Conservation (phyloP, 2,888 invertebrate genomes). For the Chloromyia formosa region DNA sequence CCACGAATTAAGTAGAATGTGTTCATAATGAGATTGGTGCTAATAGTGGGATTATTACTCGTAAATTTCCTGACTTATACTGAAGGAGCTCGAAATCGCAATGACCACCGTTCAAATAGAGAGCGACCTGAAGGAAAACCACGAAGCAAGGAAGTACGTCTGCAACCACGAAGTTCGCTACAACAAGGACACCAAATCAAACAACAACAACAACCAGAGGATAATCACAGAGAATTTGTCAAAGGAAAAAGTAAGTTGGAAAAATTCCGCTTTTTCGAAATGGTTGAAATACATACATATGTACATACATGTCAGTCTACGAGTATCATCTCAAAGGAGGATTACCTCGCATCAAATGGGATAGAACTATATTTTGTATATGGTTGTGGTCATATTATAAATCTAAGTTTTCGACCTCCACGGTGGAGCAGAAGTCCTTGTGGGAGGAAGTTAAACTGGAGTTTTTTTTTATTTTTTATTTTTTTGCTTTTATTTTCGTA, state of each 20-base stretch:
- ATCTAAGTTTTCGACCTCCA: too few relatives aligned
- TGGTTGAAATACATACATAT: neutral
- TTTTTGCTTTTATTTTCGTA: too few relatives aligned
- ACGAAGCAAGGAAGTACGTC: constrained; percentile 47
- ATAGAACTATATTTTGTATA: too few relatives aligned
- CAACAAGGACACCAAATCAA: constrained; percentile 46
- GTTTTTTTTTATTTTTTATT: too few relatives aligned
- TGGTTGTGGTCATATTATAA: too few relatives aligned
- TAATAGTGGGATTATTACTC: constrained; percentile 57
- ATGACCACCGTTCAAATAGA: constrained; percentile 14
- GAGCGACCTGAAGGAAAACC: constrained; percentile 37
- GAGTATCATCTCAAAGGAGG: too few relatives aligned
- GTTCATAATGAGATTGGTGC: constrained; percentile 56
- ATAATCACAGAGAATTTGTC: constrained; percentile 72
- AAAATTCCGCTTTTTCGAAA: neutral
- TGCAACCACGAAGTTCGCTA: constrained; percentile 49
- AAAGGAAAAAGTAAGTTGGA: constrained; percentile 80
- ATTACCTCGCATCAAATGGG: too few relatives aligned
- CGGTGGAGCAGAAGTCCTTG: too few relatives aligned
- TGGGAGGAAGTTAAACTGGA: too few relatives aligned
- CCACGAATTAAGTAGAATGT: constrained; percentile 42
- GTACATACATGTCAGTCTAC: neutral
- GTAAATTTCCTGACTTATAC: constrained; percentile 52
- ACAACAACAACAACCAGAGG: constrained; percentile 44
- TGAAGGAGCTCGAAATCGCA: constrained; percentile 51